Conservation (phyloP, 2,797 vertebrate species). For the Eospalax fontanierii region DNA sequence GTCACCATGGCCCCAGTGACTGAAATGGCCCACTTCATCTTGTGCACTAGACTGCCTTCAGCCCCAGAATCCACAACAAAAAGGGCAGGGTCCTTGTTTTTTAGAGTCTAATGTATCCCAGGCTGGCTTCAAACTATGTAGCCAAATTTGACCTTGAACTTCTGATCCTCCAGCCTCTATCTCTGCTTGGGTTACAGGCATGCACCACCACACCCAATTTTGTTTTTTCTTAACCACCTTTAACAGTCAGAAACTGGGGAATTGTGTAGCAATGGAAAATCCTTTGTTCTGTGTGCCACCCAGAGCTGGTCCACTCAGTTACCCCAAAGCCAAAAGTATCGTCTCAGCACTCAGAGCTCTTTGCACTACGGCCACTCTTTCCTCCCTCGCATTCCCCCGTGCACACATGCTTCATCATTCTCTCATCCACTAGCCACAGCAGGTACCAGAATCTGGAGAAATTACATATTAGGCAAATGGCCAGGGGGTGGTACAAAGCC, state of each 20-base stretch:
- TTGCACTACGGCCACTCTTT: conserved; percentile 30
- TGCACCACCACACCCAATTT: background rate
- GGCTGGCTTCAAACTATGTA: background rate
- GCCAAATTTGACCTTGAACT: background rate
- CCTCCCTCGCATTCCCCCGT: background rate
- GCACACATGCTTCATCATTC: conserved; percentile 18
- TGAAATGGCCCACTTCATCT: background rate
- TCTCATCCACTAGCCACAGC: background rate
- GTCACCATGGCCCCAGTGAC: background rate
- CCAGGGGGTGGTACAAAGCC: background rate
- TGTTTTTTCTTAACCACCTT: background rate
- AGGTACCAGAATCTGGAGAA: conserved; percentile 62
- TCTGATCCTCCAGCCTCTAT: background rate
- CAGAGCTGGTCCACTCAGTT: conserved; percentile 29
- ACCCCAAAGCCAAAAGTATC: background rate
- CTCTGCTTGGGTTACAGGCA: background rate
- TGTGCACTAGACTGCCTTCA: conserved; percentile 15
- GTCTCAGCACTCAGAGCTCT: conserved; percentile 22
- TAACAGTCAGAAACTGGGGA: conserved; percentile 8
- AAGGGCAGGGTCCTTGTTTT: conserved; percentile 4
- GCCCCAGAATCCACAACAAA: background rate
- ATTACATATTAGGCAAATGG: background rate
- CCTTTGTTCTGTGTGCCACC: conserved; percentile 3
- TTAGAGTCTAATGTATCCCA: background rate
- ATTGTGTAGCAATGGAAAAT: background rate